Evolutionary conservation across 35 echinoderm and acorn worm species (phyloP).

Genomic region (Anneissia japonica): DNA sequence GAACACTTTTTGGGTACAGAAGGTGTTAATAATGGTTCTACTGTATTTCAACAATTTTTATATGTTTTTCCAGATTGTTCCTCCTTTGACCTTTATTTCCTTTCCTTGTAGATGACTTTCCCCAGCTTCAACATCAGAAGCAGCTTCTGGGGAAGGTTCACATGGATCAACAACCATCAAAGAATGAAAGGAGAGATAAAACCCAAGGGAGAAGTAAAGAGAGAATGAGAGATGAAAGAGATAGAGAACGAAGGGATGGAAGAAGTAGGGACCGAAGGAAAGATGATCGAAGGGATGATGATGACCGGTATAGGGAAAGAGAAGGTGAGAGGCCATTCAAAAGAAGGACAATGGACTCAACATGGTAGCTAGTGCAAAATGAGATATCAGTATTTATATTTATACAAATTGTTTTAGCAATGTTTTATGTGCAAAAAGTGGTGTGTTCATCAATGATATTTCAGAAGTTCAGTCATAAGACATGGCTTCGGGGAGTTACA

Average conservation of each 20-base stretch:
- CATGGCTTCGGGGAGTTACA: too few relatives aligned
- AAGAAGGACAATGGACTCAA: neutral
- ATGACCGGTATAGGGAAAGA: neutral
- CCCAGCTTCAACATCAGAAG: constrained; percentile 9
- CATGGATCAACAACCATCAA: neutral
- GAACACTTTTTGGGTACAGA: too few relatives aligned
- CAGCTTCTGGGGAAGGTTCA: neutral
- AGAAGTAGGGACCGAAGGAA: neutral
- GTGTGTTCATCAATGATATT: too few relatives aligned
- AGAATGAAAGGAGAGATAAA: neutral
- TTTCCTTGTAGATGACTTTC: constrained; percentile 13
- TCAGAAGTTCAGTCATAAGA: too few relatives aligned
- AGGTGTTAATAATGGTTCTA: too few relatives aligned
- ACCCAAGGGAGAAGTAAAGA: neutral
- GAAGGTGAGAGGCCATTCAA: neutral
- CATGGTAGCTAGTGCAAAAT: too few relatives aligned
- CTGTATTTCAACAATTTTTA: too few relatives aligned
- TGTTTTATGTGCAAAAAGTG: too few relatives aligned
- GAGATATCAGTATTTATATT: too few relatives aligned
- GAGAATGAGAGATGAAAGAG: neutral
- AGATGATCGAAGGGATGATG: neutral
- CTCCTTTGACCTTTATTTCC: too few relatives aligned
- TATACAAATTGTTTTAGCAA: too few relatives aligned
- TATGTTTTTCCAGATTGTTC: too few relatives aligned
- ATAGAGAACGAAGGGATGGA: neutral